Base-by-base conservation (phyloP, 2,797 vertebrate genomes). In the Microhierax caerulescens region DNA sequence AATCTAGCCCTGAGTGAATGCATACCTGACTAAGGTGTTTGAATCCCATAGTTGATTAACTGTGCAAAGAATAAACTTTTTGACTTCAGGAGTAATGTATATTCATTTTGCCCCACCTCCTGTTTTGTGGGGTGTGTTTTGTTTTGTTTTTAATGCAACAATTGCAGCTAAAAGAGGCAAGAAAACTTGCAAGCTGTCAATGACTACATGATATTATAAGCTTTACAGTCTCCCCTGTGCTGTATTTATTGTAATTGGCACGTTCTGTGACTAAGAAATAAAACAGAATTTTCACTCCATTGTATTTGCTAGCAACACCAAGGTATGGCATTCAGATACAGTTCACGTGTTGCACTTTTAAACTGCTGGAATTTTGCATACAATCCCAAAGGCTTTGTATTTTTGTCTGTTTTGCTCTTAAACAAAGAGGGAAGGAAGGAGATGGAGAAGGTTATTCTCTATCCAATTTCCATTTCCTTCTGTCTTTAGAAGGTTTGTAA, bases 401-500 rank as follows among this genome's bases (percentile, higher is more conserved):
- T 91, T 92, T 72, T 84, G 32, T 81, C 89, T 88, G 39, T 60
- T 91, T 88, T 90, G 67, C 56, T 76, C 50, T 84, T 91, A 77
- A 91, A 86, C 91, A 93, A 92, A 88, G 79, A 19, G 2, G 59
- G 61, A 75, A 79, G 75, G 84, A 85, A 89, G 41, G 59, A 90
- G 88, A 75, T 76, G 84, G 45, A 83, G 53, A 85, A 95, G 80
- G 94, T 94, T 78, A 84, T 87, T 94, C 95, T 94, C 64, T 34
- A 39, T 88, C 87, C 72, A 68, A 37, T 95, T 88, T 84, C 82
- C 80, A 80, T 63, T 96, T 84, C 28, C 64, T 86, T 91, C 80
- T 95, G 83, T 92, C 91, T 97, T 93, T 51, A 65, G 74, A 90
- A 88, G 95, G 83, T 88, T 88, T 90, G 82, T 93, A 91, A 88